phyloP scores from a whole-genome alignment of 53 echinoderm and acorn worm species.

The Antedon mediterranea region DNA sequence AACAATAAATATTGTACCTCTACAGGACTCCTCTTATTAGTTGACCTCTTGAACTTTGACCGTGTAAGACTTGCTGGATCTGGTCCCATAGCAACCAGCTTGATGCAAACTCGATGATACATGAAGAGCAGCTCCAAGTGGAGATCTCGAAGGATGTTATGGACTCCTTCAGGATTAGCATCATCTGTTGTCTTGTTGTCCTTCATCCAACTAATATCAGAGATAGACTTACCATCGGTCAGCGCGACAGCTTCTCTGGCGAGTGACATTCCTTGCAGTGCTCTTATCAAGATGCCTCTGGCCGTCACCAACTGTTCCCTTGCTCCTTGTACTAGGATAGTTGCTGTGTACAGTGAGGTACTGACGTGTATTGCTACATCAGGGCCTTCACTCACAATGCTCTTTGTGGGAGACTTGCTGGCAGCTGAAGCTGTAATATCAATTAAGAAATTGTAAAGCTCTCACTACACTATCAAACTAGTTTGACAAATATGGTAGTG shows the following conservation, averaged over 20 bases:
- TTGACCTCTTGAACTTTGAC: neutral
- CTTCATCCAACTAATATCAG: constrained; percentile 91
- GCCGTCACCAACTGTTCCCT: constrained; percentile 75
- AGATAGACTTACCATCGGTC: constrained; percentile 83
- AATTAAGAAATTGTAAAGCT: no score
- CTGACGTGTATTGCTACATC: constrained; percentile 22
- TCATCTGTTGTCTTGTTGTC: constrained; percentile 1
- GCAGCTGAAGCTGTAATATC: neutral
- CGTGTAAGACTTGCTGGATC: neutral
- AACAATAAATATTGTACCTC: no score
- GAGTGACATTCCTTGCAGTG: constrained; percentile 76
- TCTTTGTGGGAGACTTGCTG: constrained; percentile 7
- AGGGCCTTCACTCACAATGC: neutral
- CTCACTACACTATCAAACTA: no score
- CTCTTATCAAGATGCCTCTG: constrained; percentile 74
- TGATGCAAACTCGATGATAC: constrained; percentile 89
- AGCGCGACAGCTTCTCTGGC: constrained; percentile 77
- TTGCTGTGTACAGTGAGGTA: constrained; percentile 53
- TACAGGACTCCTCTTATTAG: neutral
- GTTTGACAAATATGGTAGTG: no score
- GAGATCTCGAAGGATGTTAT: constrained; percentile 88
- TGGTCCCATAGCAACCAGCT: constrained; percentile 31
- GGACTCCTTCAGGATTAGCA: constrained; percentile 58
- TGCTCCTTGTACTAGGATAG: constrained; percentile 61
- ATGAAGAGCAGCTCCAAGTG: constrained; percentile 90